Evolutionary conservation across 2,888 invertebrate species (phyloP).

Genomic region (Crioceris asparagi): DNA sequence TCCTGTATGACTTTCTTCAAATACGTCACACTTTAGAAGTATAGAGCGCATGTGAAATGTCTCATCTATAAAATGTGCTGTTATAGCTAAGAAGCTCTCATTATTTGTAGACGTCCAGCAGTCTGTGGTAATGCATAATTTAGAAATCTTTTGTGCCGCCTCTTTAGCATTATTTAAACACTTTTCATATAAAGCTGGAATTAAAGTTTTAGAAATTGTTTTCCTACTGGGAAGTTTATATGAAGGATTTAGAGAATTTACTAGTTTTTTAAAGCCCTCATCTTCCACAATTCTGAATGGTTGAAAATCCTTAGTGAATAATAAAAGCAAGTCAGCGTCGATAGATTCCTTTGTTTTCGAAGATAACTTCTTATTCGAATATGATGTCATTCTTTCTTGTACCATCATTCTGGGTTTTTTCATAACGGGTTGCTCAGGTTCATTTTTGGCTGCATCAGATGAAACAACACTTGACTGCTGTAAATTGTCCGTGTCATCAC

Average conservation of each 20-base stretch:
- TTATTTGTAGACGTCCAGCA: slow-evolving; percentile 26
- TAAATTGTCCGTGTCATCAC: too few relatives aligned
- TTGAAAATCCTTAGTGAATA: slow-evolving; percentile 17
- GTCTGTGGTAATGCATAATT: slow-evolving; percentile 25
- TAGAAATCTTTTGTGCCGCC: slow-evolving; percentile 9
- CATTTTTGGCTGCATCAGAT: too few relatives aligned
- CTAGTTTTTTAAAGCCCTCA: slow-evolving; percentile 14
- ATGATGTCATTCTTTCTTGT: too few relatives aligned
- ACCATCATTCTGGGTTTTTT: too few relatives aligned
- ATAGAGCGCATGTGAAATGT: slow-evolving; percentile 16
- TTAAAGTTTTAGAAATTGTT: slow-evolving; percentile 15
- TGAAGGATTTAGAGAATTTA: slow-evolving; percentile 15
- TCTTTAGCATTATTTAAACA: slow-evolving; percentile 6
- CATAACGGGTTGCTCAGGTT: too few relatives aligned
- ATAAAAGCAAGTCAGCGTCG: slow-evolving; percentile 10
- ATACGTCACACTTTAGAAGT: slow-evolving; percentile 1
- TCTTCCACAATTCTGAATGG: slow-evolving; percentile 20
- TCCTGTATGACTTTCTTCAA: not conserved
- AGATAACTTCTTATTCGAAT: too few relatives aligned
- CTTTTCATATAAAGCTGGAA: slow-evolving; percentile 14
- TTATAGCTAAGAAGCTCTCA: slow-evolving; percentile 24
- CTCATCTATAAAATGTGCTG: slow-evolving; percentile 22
- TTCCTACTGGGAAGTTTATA: slow-evolving; percentile 17
- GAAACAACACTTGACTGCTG: too few relatives aligned
- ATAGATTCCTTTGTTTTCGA: too few relatives aligned